phyloP scores from a whole-genome alignment of 1,140 invertebrate species.

The Drosophila seguyi region DNA sequence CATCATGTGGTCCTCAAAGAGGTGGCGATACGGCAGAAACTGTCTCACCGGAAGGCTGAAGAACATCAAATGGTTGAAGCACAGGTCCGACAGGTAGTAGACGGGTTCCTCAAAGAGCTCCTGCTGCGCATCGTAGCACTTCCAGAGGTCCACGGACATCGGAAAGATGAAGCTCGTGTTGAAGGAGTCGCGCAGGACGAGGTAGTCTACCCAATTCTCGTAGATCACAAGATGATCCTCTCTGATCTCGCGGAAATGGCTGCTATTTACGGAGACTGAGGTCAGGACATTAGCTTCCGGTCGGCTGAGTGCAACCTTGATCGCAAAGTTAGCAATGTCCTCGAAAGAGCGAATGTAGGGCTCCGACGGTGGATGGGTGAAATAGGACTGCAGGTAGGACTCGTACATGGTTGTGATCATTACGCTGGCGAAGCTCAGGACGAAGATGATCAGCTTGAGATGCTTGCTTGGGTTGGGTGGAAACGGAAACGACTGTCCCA shows the following conservation, averaged over 20 bases:
- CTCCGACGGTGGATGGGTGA: conserved; percentile 54
- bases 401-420: conserved; percentile 70
- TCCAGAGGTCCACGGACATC: conserved; percentile 37
- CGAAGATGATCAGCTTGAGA: no score
- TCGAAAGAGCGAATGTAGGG: conserved; percentile 18
- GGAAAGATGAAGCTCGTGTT: conserved; percentile 43
- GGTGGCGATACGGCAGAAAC: conserved; percentile 45
- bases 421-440: conserved; percentile 57
- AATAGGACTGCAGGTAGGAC: conserved; percentile 50
- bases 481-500: no score
- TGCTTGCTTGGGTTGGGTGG: no score
- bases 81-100: conserved; percentile 59
- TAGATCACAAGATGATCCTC: not conserved
- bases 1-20: conserved; percentile 52
- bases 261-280: not conserved
- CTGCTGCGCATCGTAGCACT: conserved; percentile 46
- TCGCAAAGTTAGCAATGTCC: conserved; percentile 36
- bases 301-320: conserved; percentile 7
- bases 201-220: conserved; percentile 12
- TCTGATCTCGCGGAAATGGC: not conserved
- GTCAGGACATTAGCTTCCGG: not conserved
- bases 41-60: conserved; percentile 34
- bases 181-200: conserved; percentile 37
- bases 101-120: conserved; percentile 25
- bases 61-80: conserved; percentile 25